Percentiles rank a stretch among this genome's conserved stretches.
Evolutionary conservation across 2,113 vertebrate genomes (phyloP).

Genomic region (Mixornis gularis): DNA sequence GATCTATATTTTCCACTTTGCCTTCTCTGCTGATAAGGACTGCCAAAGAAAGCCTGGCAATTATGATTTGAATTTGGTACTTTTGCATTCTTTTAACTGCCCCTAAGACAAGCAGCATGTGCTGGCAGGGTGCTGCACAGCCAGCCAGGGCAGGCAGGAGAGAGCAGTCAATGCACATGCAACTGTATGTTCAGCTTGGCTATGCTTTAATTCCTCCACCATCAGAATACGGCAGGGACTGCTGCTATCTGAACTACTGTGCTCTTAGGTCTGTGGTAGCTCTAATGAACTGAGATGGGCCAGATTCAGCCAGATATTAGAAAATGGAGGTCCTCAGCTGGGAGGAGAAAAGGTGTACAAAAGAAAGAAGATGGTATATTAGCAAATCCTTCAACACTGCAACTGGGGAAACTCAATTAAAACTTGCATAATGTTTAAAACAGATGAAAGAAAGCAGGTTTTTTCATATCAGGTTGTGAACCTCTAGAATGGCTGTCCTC

Average conservation of each 20-base stretch:
- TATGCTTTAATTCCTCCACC: background rate
- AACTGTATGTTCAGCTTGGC: background rate
- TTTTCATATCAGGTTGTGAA: background rate
- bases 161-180: fast-evolving
- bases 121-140: background rate
- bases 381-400: background rate
- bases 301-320: background rate
- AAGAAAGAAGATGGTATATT: background rate
- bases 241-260: background rate
- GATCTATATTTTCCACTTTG: background rate
- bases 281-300: background rate
- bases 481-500: background rate
- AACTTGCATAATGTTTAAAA: background rate
- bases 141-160: background rate
- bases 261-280: background rate
- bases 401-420: background rate
- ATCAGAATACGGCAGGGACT: background rate
- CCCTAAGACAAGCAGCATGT: background rate
- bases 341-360: background rate
- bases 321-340: background rate
- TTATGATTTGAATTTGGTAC: background rate
- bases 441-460: background rate
- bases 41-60: background rate
- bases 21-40: background rate
- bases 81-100: background rate